Evolutionary conservation across 2,888 invertebrate species (phyloP).

Genomic region (Andrena bicolor): DNA sequence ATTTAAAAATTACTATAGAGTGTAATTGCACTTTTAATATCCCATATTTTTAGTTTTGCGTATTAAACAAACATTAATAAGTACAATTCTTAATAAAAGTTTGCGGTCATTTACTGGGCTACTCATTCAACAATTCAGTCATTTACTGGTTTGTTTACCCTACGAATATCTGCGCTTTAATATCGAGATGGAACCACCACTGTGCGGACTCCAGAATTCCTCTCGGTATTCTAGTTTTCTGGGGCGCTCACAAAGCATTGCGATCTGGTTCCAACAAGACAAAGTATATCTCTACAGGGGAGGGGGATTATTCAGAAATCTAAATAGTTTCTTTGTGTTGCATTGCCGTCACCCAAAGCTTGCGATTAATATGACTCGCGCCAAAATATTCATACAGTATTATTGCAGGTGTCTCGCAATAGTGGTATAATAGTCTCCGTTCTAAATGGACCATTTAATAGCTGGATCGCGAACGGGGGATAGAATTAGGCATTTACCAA

Average conservation of each 20-base stretch:
- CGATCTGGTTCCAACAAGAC: neutral
- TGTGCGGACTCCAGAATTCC: too few species aligned
- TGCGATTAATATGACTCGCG: neutral
- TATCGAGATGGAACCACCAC: neutral
- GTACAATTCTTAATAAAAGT: too few species aligned
- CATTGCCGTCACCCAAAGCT: neutral
- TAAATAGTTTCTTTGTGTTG: neutral
- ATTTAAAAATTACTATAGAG: too few species aligned
- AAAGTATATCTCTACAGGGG: neutral
- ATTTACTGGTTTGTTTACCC: too few species aligned
- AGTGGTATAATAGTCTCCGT: neutral
- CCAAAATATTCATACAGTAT: conserved; percentile 10
- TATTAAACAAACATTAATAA: too few species aligned
- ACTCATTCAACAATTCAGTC: too few species aligned
- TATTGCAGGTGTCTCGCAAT: neutral
- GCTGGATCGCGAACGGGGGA: neutral
- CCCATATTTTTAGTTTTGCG: too few species aligned
- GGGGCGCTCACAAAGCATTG: neutral
- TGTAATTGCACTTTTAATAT: too few species aligned
- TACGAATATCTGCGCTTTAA: neutral
- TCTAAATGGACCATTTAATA: neutral
- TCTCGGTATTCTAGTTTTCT: neutral
- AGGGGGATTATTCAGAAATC: conserved; percentile 6
- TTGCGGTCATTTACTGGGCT: too few species aligned
- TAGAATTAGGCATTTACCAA: neutral